Evolutionary conservation across 2,888 invertebrate genomes (phyloP).

Genomic region (Heliothis peltigera): DNA sequence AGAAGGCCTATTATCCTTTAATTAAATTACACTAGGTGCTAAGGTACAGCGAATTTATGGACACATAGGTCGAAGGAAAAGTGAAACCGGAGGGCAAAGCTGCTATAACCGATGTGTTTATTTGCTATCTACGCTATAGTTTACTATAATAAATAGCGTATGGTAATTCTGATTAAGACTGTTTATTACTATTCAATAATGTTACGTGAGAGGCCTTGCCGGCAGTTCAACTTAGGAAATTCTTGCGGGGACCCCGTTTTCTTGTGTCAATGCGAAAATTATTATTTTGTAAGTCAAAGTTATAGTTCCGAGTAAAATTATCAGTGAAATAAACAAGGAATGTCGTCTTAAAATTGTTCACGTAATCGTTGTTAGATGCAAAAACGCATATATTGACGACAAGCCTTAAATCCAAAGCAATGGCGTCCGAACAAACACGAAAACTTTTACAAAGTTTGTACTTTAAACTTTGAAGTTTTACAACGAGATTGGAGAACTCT

Average conservation of each 20-base stretch:
- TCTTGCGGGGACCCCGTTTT: not conserved
- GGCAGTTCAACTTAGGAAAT: not conserved
- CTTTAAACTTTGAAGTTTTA: constrained; percentile 30
- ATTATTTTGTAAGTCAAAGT: not conserved
- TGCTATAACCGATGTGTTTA: constrained; percentile 21
- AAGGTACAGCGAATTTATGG: not conserved
- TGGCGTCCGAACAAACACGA: not conserved
- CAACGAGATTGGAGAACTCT: constrained; percentile 12
- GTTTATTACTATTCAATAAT: constrained; percentile 11
- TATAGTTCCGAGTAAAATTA: not conserved
- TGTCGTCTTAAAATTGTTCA: not conserved
- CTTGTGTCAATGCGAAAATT: constrained; percentile 3
- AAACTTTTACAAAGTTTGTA: not conserved
- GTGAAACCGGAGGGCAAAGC: not conserved
- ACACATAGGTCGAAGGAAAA: not conserved
- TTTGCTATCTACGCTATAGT: constrained; percentile 8
- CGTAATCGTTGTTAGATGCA: not conserved
- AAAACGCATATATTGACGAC: not conserved
- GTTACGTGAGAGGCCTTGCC: constrained; percentile 19
- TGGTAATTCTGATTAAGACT: constrained; percentile 19
- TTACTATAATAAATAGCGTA: constrained; percentile 1
- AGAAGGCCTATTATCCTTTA: no score
- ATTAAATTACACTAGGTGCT: no score
- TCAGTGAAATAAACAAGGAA: not conserved
- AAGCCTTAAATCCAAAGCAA: not conserved